Percentiles rank a stretch among this genome's conserved stretches.
Evolutionary conservation across 2,113 vertebrate species (phyloP).

Genomic region (Miniopterus natalensis): DNA sequence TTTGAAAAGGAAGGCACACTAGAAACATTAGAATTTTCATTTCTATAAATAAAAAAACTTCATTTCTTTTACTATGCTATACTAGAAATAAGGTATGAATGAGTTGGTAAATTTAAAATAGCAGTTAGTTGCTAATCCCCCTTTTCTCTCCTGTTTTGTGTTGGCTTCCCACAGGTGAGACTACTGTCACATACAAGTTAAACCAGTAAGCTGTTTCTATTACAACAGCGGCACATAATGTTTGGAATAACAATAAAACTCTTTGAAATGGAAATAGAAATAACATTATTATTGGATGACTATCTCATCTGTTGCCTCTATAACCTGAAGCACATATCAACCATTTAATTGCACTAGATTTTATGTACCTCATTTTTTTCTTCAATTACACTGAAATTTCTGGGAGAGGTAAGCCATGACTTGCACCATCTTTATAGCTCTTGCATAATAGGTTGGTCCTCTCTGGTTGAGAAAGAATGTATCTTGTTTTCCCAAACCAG

Average conservation of each 20-base stretch:
- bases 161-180: background rate
- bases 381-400: slow-evolving; percentile 21
- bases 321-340: background rate
- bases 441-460: background rate
- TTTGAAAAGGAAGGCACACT: background rate
- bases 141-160: background rate
- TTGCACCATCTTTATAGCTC: background rate
- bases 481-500: slow-evolving; percentile 3
- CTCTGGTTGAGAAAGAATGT: background rate
- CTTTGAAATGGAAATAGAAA: slow-evolving; percentile 33
- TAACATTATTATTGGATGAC: background rate
- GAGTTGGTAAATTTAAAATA: slow-evolving; percentile 25
- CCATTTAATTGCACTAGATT: background rate
- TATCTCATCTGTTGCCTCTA: background rate
- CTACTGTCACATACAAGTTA: background rate
- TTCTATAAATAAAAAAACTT: background rate
- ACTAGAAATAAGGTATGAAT: background rate
- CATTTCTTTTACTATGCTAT: background rate
- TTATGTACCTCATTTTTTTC: background rate
- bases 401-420: background rate
- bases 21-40: slow-evolving; percentile 18
- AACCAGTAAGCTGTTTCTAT: background rate
- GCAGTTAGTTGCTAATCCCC: background rate
- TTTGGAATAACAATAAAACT: slow-evolving; percentile 1
- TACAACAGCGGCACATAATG: background rate